Conservation (phyloP, 2,888 invertebrate species). For the Bedellia somnulentella region DNA sequence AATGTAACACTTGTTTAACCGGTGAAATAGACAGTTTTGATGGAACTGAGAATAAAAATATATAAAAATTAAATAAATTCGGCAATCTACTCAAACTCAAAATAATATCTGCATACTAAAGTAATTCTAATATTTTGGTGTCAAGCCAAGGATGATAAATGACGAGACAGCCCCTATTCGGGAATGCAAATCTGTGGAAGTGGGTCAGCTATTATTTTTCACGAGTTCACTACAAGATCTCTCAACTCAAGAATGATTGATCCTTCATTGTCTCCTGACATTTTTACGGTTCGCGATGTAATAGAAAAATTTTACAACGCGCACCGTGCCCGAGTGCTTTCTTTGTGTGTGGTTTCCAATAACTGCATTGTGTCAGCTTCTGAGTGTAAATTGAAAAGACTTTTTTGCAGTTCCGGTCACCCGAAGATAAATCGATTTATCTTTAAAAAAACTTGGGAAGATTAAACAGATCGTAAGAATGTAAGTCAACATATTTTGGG, state of each 20-base stretch:
- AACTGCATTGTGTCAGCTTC: constrained; percentile 18
- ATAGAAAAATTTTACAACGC: constrained; percentile 34
- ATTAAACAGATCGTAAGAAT: no score
- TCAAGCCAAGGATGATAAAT: constrained; percentile 48
- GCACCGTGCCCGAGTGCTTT: constrained; percentile 18
- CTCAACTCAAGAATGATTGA: constrained; percentile 43
- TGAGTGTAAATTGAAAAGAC: constrained; percentile 16
- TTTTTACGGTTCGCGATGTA: constrained; percentile 38
- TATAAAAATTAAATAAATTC: no score
- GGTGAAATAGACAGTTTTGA: no score
- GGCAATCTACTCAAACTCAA: no score
- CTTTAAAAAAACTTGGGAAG: no score
- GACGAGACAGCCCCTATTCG: constrained; percentile 23
- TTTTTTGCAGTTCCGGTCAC: constrained; percentile 47
- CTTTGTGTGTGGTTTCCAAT: constrained; percentile 28
- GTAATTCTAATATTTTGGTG: constrained; percentile 14
- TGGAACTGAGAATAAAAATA: no score
- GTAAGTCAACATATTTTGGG: no score
- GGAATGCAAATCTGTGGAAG: constrained; percentile 55
- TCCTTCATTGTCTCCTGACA: constrained; percentile 41
- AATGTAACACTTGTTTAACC: no score
- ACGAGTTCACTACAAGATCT: constrained; percentile 32
- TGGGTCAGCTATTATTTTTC: constrained; percentile 52
- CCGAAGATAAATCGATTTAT: constrained; percentile 35
- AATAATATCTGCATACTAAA: no score